A percentile compares a stretch with the other conserved stretches of the same genome.
phyloP scores from a whole-genome alignment of 1,140 invertebrate species.

The Brachionus rubens region DNA sequence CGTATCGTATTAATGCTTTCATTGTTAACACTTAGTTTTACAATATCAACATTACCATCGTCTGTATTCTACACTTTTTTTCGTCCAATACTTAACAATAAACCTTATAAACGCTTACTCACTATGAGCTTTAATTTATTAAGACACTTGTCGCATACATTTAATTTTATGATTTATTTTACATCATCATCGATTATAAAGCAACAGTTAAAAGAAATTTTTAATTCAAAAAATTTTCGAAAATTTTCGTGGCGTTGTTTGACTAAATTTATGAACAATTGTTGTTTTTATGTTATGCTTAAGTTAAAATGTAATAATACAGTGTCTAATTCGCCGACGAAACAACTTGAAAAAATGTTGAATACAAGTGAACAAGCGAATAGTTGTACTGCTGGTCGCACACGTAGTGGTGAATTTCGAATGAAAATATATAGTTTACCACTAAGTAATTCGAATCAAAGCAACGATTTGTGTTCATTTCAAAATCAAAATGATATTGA shows the following conservation, averaged over 20 bases:
- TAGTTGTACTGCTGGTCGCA: too few relatives aligned
- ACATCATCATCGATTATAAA: constrained; percentile 36
- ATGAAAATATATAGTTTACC: constrained; percentile 20
- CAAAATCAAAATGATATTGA: constrained; percentile 9
- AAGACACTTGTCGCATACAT: constrained; percentile 39
- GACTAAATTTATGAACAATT: background rate
- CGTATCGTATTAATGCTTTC: constrained; percentile 38
- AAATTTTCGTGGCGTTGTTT: constrained; percentile 5
- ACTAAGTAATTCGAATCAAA: background rate
- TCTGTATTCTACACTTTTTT: constrained; percentile 46
- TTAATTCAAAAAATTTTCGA: background rate
- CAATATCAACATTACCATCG: constrained; percentile 35
- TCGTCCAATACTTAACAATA: constrained; percentile 25
- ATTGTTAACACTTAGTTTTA: constrained; percentile 29
- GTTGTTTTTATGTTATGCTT: background rate
- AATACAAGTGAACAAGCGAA: background rate
- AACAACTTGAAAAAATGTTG: background rate
- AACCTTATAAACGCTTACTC: constrained; percentile 40
- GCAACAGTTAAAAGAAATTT: constrained; percentile 44
- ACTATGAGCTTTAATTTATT: constrained; percentile 16
- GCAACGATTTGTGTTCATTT: background rate
- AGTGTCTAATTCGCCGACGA: background rate
- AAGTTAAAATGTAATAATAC: background rate
- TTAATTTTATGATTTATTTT: constrained; percentile 46
- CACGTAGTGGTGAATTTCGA: background rate